Evolutionary conservation across 2,113 vertebrate genomes (phyloP).

Genomic region (Cephalopholis sonnerati): DNA sequence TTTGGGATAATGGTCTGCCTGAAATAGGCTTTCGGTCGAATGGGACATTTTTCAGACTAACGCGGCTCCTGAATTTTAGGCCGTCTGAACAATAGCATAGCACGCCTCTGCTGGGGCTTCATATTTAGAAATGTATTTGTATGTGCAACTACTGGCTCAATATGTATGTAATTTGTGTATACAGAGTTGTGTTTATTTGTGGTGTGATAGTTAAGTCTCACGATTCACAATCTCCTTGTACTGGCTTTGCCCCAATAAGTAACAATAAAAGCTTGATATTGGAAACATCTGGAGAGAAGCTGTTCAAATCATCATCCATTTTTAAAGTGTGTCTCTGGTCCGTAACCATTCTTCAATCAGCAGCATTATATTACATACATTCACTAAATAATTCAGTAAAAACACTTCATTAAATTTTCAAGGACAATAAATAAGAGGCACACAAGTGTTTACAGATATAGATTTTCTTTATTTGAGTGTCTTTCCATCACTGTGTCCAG

Average conservation of each 20-base stretch:
- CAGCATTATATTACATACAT: neutral
- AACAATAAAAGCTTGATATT: neutral
- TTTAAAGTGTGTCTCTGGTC: neutral
- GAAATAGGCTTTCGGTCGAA: no score
- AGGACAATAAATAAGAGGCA: constrained; percentile 15
- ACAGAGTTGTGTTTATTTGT: neutral
- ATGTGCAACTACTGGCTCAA: neutral
- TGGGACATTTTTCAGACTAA: no score
- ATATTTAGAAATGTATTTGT: neutral
- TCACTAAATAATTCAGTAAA: no score
- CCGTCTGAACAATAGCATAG: no score
- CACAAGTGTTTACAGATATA: constrained; percentile 66
- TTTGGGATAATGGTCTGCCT: no score
- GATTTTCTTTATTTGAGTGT: constrained; percentile 75
- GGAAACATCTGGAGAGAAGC: neutral
- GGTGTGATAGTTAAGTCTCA: neutral
- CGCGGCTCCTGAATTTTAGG: no score
- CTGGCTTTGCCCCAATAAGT: neutral
- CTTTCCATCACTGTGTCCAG: constrained; percentile 73
- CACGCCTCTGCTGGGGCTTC: no score
- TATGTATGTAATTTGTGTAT: neutral
- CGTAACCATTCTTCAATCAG: neutral
- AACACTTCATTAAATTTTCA: neutral
- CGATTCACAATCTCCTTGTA: neutral
- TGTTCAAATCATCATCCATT: neutral